Percentiles rank a stretch among this genome's conserved stretches.
Conservation (phyloP, 2,888 invertebrate species). For the Nemotelus pantherinus region DNA sequence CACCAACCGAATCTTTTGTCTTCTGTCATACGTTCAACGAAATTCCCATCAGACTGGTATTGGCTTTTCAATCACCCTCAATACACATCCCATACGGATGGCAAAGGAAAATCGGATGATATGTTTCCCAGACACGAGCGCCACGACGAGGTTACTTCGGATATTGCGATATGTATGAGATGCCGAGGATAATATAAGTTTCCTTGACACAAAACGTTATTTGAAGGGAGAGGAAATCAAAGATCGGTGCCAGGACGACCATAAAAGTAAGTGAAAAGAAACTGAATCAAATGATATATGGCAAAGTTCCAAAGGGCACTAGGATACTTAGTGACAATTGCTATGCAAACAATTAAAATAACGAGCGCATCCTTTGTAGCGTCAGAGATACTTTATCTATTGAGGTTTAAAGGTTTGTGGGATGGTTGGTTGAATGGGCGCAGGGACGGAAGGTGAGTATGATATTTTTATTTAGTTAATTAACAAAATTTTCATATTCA, state of each 20-base stretch:
- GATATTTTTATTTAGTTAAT: neutral
- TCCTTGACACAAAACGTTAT: neutral
- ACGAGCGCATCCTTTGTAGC: constrained; percentile 31
- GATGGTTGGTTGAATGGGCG: neutral
- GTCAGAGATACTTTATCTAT: constrained; percentile 13
- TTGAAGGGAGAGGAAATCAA: neutral
- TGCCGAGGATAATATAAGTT: neutral
- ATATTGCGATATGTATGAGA: neutral
- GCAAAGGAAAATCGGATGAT: neutral
- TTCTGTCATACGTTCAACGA: neutral
- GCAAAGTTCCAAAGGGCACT: constrained; percentile 27
- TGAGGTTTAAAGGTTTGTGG: constrained; percentile 1
- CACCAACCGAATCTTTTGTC: constrained; percentile 10
- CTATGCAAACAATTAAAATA: constrained; percentile 49
- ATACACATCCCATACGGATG: neutral
- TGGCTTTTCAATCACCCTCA: neutral
- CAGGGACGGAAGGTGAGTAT: neutral
- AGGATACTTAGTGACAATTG: constrained; percentile 49
- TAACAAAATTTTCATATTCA: too few species aligned
- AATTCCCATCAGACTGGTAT: constrained; percentile 14
- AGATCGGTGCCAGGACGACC: neutral
- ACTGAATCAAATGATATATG: constrained; percentile 46
- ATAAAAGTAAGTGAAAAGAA: constrained; percentile 38
- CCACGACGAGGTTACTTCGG: neutral
- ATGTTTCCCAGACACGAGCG: neutral